A percentile compares a stretch with the other conserved stretches of the same genome.
These are phyloP conservation scores for Neodon shergylaensis DNA, from an alignment of 2,113 vertebrate species.

Conservation along the genomic window DNA sequence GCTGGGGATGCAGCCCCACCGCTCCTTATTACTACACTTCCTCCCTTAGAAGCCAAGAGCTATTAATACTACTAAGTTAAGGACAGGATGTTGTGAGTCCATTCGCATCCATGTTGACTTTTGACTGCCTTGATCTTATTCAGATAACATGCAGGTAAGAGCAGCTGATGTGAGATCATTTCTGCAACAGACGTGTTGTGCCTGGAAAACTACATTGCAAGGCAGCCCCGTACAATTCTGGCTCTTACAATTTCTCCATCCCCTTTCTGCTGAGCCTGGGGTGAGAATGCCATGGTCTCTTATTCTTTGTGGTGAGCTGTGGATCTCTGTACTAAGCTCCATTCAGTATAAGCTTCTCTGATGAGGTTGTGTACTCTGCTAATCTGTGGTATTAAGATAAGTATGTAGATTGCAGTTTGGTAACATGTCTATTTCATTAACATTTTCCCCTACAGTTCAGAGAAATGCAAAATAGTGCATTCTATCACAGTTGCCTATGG, in stretches of 20 bases:
- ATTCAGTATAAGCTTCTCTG: background rate
- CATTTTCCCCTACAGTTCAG: background rate
- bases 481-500: background rate
- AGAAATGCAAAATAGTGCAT: background rate
- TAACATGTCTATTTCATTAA: background rate
- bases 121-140: background rate
- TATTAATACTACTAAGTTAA: background rate
- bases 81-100: background rate
- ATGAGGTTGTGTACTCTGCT: background rate
- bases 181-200: background rate
- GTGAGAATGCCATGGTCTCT: background rate
- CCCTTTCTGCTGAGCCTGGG: background rate
- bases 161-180: background rate
- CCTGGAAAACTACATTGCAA: background rate
- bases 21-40: too few species aligned
- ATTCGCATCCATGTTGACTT: background rate
- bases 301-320: background rate
- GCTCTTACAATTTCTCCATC: background rate
- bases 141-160: background rate
- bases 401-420: background rate
- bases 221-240: background rate
- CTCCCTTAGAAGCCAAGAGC: background rate
- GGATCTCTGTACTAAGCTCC: background rate
- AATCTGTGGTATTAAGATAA: background rate
- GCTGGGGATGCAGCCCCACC: too few species aligned